Evolutionary conservation across 2,113 vertebrate genomes (phyloP).

Genomic region (Trichomycterus rosablanca): DNA sequence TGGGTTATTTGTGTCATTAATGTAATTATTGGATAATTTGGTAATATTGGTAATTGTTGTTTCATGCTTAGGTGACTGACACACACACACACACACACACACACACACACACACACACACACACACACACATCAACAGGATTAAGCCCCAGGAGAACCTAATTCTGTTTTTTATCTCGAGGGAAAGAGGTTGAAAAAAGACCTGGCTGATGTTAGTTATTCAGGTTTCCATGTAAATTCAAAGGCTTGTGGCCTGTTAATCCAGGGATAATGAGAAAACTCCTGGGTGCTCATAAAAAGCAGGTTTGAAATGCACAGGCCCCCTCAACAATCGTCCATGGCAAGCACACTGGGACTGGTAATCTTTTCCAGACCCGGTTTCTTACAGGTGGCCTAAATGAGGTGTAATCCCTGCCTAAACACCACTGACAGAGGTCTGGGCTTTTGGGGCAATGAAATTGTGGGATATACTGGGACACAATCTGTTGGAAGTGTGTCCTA

Average conservation of each 20-base stretch:
- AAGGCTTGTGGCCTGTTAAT: conserved; percentile 56
- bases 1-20: neutral
- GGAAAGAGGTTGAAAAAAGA: conserved; percentile 35
- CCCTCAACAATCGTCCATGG: conserved; percentile 47
- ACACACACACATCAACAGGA: conserved; percentile 24
- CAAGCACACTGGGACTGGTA: conserved; percentile 46
- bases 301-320: conserved; percentile 23
- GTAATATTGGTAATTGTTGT: conserved; percentile 15
- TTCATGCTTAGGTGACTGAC: conserved; percentile 5
- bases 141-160: conserved; percentile 27
- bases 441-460: conserved; percentile 34
- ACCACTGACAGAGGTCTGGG: conserved; percentile 31
- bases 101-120: neutral
- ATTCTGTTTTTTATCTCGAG: conserved; percentile 28
- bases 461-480: conserved; percentile 12
- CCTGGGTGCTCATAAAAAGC: conserved; percentile 40
- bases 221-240: conserved; percentile 59
- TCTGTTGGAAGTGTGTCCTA: neutral
- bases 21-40: neutral
- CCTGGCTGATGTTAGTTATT: conserved; percentile 41
- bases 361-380: conserved; percentile 41
- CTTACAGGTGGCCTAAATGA: conserved; percentile 46
- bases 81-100: conserved; percentile 3
- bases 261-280: conserved; percentile 56
- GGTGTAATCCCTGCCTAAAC: conserved; percentile 45